phyloP scores from a whole-genome alignment of 2,888 invertebrate species.

The Onthophagus sagittarius region DNA sequence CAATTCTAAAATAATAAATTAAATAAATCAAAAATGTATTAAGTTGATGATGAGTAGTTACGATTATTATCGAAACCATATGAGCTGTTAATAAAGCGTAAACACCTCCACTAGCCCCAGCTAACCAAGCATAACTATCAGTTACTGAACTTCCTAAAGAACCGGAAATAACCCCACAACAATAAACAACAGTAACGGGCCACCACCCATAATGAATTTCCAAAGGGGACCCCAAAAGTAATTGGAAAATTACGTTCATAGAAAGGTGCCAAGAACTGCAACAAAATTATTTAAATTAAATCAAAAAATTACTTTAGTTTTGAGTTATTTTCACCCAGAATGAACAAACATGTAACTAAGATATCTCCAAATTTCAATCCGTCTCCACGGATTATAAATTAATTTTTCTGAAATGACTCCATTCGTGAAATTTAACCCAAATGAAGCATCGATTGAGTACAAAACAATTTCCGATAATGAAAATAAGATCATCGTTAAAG shows the following conservation, averaged over 20 bases:
- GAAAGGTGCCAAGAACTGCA: neutral
- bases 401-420: neutral
- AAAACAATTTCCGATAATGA: neutral
- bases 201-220: neutral
- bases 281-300: neutral
- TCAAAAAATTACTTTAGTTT: too few relatives aligned
- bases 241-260: neutral
- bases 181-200: neutral
- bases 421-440: neutral
- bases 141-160: neutral
- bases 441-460: neutral
- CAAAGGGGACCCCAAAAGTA: neutral
- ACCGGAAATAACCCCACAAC: neutral
- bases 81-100: neutral
- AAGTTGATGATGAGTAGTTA: too few relatives aligned
- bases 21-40: too few relatives aligned
- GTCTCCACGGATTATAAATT: neutral
- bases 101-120: neutral
- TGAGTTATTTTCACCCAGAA: neutral
- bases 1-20: neutral
- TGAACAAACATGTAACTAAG: neutral
- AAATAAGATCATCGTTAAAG: neutral
- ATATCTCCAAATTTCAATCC: neutral
- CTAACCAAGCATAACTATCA: neutral
- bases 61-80: neutral